phyloP scores from a whole-genome alignment of 2,888 invertebrate species.

The Polymixis lichenea region DNA sequence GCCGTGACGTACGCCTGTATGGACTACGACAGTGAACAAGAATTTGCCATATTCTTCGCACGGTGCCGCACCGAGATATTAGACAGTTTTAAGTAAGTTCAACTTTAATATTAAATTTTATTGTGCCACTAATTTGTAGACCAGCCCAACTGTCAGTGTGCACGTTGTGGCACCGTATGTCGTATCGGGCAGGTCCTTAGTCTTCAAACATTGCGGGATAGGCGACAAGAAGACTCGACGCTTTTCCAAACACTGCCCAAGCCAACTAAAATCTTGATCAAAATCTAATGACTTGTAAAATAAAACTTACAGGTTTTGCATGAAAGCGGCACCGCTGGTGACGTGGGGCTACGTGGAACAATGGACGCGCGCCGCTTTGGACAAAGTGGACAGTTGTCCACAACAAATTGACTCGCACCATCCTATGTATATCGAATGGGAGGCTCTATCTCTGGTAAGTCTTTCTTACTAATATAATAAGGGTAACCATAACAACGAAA shows the following conservation, averaged over 20 bases:
- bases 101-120: neutral
- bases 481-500: neutral
- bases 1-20: constrained; percentile 93
- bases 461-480: neutral
- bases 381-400: constrained; percentile 90
- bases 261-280: neutral
- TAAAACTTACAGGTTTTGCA: constrained; percentile 91
- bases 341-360: constrained; percentile 96
- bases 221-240: no score
- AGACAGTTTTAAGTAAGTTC: constrained; percentile 92
- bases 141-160: no score
- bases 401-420: constrained; percentile 86
- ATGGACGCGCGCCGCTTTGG: constrained; percentile 94
- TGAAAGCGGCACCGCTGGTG: constrained; percentile 94
- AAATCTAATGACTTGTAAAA: neutral
- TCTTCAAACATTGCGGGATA: no score
- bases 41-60: constrained; percentile 95
- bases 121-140: no score
- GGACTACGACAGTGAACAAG: constrained; percentile 98
- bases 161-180: no score
- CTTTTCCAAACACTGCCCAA: no score
- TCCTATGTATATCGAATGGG: constrained; percentile 95
- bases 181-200: no score
- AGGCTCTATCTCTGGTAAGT: constrained; percentile 92
- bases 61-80: constrained; percentile 95